Base-by-base conservation (phyloP, 1,140 invertebrate species). In the Orussus abietinus region DNA sequence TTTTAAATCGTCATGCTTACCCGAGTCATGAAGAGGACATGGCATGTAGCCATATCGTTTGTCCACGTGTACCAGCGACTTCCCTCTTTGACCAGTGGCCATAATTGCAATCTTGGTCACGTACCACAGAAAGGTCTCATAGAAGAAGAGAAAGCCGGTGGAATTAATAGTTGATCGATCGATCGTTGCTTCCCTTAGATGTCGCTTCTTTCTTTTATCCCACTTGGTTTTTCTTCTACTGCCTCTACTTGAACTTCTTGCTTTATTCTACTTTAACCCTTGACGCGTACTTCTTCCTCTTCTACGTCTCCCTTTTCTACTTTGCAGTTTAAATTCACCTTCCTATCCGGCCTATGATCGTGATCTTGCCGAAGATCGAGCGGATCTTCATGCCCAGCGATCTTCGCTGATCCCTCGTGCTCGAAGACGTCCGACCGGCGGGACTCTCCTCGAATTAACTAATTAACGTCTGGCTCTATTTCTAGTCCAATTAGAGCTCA, bases 31-130 rank as follows among this genome's bases (percentile, higher is more conserved):
- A 1, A 69, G 22, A 4, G 69, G 69, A 40, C 69, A 72, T 2
- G 69, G 66, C 52, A 65, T 63, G 37, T 72, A 72, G 12, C 50
- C 51, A 31, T 66, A 72, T 4, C 57, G 50, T 32, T 68, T 61
- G 29, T 56, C 49, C 1, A 58, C 51, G 12, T 64, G 47, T 2
- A 61, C 57, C 13, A 58, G 46, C 37, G 56, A 57, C 28, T 56
- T 66, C 32, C 53, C 61, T 26, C 53, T 64, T 22, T 66, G 58
- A 11, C 64, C 59, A 45, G 53, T 62, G 17, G 58, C 57, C 67
- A 70, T 70, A 9, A 45, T 57, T 4, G 58, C 55, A 30, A 64
- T 61, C 52, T 66, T 65, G 40, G 65, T 68, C 64, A 69, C 59
- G 60, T 65, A 66, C 30, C 57, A 57, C 17, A 64, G 44, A 15